Base-by-base conservation (phyloP, 2,113 vertebrate genomes). In the Silurus meridionalis region DNA sequence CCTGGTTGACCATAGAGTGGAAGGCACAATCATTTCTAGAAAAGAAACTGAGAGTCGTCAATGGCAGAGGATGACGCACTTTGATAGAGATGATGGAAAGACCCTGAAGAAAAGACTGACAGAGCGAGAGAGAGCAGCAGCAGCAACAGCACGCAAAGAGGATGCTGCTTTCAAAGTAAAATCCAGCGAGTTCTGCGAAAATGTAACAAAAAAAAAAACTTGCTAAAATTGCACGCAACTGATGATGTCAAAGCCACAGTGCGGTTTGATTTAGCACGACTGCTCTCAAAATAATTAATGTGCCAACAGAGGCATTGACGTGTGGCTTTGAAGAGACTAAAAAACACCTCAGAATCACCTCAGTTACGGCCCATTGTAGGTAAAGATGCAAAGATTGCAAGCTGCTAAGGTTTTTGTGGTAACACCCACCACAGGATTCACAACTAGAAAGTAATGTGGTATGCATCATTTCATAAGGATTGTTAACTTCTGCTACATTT, bases 1-100 rank as follows among this genome's bases (percentile, higher is more conserved):
- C 23, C 4, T 37, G 37, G 6, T 11, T n/a, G 6, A 37, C n/a
- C 55, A 8, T 19, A 64, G 14, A 25, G 21, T 11, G 48, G 37
- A 55, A 74, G 83, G 60, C 37, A 83, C 83, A 85, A 50, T 89
- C 86, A 89, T 67, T 13, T 85, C 37, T 37, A 83, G 48, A 87
- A n/a, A 48, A n/a, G 63, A 89, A 87, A 89, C 71, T 1, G 72
- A 83, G 86, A 85, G 69, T 57, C 46, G 6, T 82, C 23, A 21
- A 19, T 71, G 72, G 1, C 25, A 19, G 13, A 64, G 69, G 46
- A 46, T 80, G 50, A 80, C 67, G 21, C 80, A 78, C 63, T 55
- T 58, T 19, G 84, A 84, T 28, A 60, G 67, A 61, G 37, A 60
- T 17, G 88, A 86, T 46, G 86, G 75, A 78, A 86, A 86, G 82